phyloP scores from a whole-genome alignment of 92 coral and sea anemone genomes.

The Virgularia gustaviana region DNA sequence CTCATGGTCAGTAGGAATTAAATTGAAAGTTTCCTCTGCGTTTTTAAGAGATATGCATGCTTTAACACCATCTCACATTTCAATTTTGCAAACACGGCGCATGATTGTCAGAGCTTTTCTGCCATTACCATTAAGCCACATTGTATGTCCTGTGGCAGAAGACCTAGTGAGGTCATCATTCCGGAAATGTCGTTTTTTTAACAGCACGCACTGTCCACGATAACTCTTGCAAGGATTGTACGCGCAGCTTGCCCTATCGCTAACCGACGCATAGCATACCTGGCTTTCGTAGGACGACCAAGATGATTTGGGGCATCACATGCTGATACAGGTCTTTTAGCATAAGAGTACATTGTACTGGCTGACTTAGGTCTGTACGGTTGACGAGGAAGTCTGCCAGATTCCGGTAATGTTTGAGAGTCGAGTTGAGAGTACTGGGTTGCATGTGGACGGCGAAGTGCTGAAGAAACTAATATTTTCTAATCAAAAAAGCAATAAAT shows the following conservation, averaged over 20 bases:
- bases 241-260: neutral
- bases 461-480: slow-evolving; percentile 90
- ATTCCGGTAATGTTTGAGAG: slow-evolving; percentile 90
- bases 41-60: too few relatives aligned
- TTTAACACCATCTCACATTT: too few relatives aligned
- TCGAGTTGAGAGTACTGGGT: slow-evolving; percentile 78
- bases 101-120: too few relatives aligned
- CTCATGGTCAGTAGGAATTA: too few relatives aligned
- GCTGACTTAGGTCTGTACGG: slow-evolving; percentile 70
- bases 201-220: too few relatives aligned
- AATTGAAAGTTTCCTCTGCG: too few relatives aligned
- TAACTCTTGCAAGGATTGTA: neutral
- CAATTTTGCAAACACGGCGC: too few relatives aligned
- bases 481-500: slow-evolving; percentile 3
- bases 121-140: too few relatives aligned
- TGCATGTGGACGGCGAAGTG: slow-evolving; percentile 97
- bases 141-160: too few relatives aligned
- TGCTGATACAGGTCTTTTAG: slow-evolving; percentile 76
- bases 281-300: slow-evolving; percentile 85
- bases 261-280: slow-evolving; percentile 28
- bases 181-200: too few relatives aligned
- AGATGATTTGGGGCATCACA: slow-evolving; percentile 54
- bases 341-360: slow-evolving; percentile 80
- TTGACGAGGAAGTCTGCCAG: slow-evolving; percentile 75
- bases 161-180: too few relatives aligned